phyloP scores from a whole-genome alignment of 2,113 vertebrate species.

The Suricata suricatta region DNA sequence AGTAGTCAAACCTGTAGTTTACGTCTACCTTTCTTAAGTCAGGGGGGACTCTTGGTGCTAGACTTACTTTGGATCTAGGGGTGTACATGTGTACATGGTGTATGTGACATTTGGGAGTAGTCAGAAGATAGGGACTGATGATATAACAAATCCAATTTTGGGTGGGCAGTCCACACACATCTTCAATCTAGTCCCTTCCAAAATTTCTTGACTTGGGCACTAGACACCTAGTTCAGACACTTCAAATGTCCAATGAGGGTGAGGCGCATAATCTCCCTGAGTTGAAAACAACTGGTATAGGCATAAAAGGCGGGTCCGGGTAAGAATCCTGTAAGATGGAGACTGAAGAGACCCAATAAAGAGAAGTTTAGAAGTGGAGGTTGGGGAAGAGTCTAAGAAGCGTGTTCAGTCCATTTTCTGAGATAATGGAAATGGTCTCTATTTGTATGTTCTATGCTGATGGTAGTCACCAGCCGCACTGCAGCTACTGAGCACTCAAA shows the following conservation, averaged over 20 bases:
- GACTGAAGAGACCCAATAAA: not conserved
- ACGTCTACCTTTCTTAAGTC: not conserved
- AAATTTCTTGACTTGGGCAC: not conserved
- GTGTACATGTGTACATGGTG: not conserved
- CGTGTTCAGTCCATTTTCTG: not conserved
- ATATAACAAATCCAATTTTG: not conserved
- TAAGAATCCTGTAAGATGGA: not conserved
- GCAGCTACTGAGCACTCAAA: not conserved
- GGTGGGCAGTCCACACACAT: too few species aligned
- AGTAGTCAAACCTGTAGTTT: not conserved
- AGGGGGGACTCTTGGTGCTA: not conserved
- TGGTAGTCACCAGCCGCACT: not conserved
- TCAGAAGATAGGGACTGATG: not conserved
- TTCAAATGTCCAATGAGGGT: not conserved
- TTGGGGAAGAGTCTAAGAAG: not conserved
- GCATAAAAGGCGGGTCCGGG: not conserved
- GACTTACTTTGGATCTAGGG: not conserved
- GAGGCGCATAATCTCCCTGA: not conserved
- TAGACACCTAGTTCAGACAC: not conserved
- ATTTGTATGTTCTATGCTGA: not conserved
- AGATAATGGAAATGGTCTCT: not conserved
- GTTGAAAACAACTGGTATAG: not conserved
- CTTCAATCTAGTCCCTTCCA: not conserved
- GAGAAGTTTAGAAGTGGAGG: not conserved
- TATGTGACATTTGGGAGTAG: not conserved